Conservation (phyloP, 1,140 invertebrate genomes). For the Drosophila bifasciata region DNA sequence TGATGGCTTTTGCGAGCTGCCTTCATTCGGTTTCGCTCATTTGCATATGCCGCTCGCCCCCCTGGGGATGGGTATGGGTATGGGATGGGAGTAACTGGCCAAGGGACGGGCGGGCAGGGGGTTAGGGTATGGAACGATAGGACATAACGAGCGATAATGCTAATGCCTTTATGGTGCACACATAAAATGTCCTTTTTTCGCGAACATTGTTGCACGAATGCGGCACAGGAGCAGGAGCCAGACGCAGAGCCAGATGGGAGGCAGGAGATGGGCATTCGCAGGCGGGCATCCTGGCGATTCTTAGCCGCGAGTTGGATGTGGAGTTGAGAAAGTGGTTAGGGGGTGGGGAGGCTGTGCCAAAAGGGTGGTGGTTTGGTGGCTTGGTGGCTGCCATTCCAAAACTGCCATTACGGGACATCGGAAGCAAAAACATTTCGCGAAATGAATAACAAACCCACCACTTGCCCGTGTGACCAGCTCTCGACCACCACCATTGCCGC, state of each 20-base stretch:
- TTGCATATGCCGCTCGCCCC: slow-evolving; percentile 71
- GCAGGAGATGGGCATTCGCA: slow-evolving; percentile 11
- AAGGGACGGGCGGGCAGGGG: slow-evolving; percentile 8
- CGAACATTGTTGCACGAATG: slow-evolving; percentile 65
- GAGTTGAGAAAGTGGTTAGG: background rate
- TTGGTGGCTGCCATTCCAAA: slow-evolving; percentile 40
- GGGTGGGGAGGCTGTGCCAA: background rate
- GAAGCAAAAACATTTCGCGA: slow-evolving; percentile 62
- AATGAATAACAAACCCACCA: slow-evolving; percentile 75
- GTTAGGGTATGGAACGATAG: slow-evolving; percentile 22
- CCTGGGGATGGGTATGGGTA: slow-evolving; percentile 36
- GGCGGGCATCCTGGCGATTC: slow-evolving; percentile 32
- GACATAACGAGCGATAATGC: slow-evolving; percentile 83
- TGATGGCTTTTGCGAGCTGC: slow-evolving; percentile 62
- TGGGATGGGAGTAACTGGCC: background rate
- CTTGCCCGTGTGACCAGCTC: slow-evolving; percentile 64
- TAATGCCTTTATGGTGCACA: slow-evolving; percentile 82
- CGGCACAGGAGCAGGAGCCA: background rate
- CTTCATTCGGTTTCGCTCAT: slow-evolving; percentile 47
- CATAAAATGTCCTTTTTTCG: slow-evolving; percentile 80
- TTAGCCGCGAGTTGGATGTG: no score
- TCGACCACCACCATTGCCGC: slow-evolving; percentile 35
- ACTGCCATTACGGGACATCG: no score
- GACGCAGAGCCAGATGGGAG: background rate
- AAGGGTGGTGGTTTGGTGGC: slow-evolving; percentile 35